Conservation (phyloP, 2,888 invertebrate species). For the Drosophila planitibia region DNA sequence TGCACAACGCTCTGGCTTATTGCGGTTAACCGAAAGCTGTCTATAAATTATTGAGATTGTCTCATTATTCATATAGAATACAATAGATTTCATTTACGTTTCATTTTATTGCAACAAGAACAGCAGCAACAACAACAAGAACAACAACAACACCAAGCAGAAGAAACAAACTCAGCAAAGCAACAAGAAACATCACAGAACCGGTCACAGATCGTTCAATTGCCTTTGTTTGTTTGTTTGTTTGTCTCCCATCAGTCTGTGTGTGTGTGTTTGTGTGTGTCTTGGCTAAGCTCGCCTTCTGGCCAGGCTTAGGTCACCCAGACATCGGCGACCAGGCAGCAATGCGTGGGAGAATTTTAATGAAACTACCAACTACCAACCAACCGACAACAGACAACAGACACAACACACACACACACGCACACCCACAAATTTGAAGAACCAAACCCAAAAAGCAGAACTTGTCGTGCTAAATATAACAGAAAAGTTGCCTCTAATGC, state of each 20-base stretch:
- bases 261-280: background rate
- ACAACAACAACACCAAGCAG: constrained; percentile 14
- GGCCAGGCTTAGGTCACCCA: constrained; percentile 56
- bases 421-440: constrained; percentile 33
- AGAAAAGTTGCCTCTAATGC: constrained; percentile 18
- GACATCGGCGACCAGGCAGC: constrained; percentile 38
- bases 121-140: constrained; percentile 37
- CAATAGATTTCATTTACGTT: constrained; percentile 83
- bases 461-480: constrained; percentile 35
- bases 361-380: constrained; percentile 43
- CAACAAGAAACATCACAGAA: constrained; percentile 50
- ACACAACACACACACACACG: constrained; percentile 4
- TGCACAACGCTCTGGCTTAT: constrained; percentile 62
- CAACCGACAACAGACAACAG: constrained; percentile 4
- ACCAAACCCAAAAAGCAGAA: constrained; percentile 43
- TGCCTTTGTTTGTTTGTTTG: constrained; percentile 56
- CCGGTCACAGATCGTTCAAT: constrained; percentile 66
- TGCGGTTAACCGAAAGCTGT: constrained; percentile 84
- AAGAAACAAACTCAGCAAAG: constrained; percentile 32
- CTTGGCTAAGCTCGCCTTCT: constrained; percentile 21
- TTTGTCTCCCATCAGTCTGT: constrained; percentile 15
- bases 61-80: constrained; percentile 85
- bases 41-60: constrained; percentile 85
- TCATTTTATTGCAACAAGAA: constrained; percentile 75
- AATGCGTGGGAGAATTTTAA: constrained; percentile 76